Evolutionary conservation across 2,888 invertebrate genomes (phyloP).

Genomic region (Machimus rusticus): DNA sequence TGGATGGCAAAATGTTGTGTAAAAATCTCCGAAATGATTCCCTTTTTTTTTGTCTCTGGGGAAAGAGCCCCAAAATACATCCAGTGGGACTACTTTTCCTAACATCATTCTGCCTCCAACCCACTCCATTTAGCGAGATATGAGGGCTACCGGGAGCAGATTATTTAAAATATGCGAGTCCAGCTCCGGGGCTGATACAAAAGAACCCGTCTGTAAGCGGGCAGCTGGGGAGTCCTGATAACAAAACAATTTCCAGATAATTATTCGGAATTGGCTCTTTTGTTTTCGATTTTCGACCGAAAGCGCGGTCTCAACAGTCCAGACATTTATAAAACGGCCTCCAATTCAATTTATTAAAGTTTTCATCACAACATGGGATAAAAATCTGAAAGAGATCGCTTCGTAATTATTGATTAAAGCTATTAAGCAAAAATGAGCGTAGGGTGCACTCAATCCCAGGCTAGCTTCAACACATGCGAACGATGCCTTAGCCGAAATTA

Average conservation of each 20-base stretch:
- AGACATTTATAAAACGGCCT: neutral
- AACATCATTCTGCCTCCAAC: neutral
- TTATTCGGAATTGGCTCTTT: neutral
- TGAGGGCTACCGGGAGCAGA: neutral
- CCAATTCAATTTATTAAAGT: neutral
- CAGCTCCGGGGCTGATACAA: neutral
- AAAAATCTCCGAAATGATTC: conserved; percentile 18
- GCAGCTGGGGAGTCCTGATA: neutral
- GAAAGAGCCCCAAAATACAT: neutral
- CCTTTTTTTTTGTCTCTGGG: neutral
- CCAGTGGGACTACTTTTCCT: neutral
- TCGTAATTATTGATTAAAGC: neutral
- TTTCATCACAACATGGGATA: neutral
- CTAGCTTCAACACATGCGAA: neutral
- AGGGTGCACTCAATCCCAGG: neutral
- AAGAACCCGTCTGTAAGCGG: neutral
- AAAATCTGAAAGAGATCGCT: neutral
- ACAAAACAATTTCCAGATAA: neutral
- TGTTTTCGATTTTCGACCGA: neutral
- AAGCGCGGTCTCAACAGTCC: neutral
- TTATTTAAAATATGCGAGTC: neutral
- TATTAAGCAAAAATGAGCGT: neutral
- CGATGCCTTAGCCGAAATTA: neutral
- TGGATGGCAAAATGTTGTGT: conserved; percentile 18
- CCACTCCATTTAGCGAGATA: neutral